Evolutionary conservation across 2,797 vertebrate genomes (phyloP).

Genomic region (Hozukius guyotensis): DNA sequence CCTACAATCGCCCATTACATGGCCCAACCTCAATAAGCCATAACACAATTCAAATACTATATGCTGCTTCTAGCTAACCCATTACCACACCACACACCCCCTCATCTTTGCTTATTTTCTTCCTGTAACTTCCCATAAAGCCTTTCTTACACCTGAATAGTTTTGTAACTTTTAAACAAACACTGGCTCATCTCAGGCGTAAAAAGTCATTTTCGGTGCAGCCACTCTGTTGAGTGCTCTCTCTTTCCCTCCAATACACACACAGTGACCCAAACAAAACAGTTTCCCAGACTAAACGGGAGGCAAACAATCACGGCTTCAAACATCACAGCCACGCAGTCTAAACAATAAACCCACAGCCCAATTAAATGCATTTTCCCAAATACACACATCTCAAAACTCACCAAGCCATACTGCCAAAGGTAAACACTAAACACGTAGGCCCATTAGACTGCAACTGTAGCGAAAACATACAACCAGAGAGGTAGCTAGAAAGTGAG

Average conservation of each 20-base stretch:
- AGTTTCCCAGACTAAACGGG: slow-evolving; percentile 44
- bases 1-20: no score
- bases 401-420: slow-evolving; percentile 52
- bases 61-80: background rate
- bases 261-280: slow-evolving; percentile 20
- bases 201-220: slow-evolving; percentile 1
- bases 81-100: background rate
- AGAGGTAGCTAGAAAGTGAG: slow-evolving; percentile 15
- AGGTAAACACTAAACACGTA: slow-evolving; percentile 74
- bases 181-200: background rate
- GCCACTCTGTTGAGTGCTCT: background rate
- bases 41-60: background rate
- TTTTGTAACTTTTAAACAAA: slow-evolving; percentile 28
- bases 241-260: background rate
- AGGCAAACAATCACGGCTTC: slow-evolving; percentile 65
- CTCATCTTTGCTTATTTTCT: background rate
- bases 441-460: slow-evolving; percentile 64
- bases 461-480: slow-evolving; percentile 59
- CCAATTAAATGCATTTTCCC: slow-evolving; percentile 51
- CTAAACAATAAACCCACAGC: slow-evolving; percentile 57
- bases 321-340: slow-evolving; percentile 51
- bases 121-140: background rate
- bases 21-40: background rate
- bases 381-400: slow-evolving; percentile 40
- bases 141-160: background rate